These are phyloP conservation scores for Entomyzon cyanotis DNA, from an alignment of 2,113 vertebrate genomes.

Conservation along the genomic window DNA sequence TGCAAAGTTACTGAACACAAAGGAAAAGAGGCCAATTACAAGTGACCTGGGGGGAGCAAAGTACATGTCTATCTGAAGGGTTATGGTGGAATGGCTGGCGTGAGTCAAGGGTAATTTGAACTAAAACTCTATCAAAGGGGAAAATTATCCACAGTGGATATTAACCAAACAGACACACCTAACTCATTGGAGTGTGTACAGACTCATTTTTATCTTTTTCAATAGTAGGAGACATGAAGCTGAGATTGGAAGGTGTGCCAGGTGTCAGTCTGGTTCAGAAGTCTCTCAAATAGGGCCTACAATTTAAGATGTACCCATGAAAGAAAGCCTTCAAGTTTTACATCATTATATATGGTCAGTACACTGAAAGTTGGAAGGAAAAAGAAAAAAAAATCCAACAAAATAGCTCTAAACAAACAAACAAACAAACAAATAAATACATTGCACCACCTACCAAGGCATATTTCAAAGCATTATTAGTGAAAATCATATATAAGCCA, in stretches of 20 bases:
- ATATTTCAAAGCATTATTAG: neutral
- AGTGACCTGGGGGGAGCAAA: constrained; percentile 39
- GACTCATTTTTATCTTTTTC: constrained; percentile 40
- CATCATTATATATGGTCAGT: neutral
- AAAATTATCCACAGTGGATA: neutral
- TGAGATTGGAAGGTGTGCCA: neutral
- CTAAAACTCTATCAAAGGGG: neutral
- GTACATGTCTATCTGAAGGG: neutral
- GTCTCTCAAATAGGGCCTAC: neutral
- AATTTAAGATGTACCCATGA: neutral
- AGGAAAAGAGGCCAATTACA: constrained; percentile 57
- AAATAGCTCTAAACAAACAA: neutral
- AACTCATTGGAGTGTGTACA: neutral
- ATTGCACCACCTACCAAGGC: neutral
- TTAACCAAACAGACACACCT: constrained; percentile 3
- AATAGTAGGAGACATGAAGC: neutral
- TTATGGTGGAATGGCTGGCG: neutral
- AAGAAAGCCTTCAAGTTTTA: neutral
- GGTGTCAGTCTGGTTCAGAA: neutral
- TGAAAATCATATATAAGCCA: neutral
- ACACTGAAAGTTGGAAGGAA: neutral
- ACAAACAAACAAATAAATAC: neutral
- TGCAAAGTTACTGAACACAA: constrained; percentile 12
- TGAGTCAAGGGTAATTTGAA: neutral
- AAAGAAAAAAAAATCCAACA: neutral